Base-by-base conservation (phyloP, 2,888 invertebrate species). In the Epinotia bilunana region DNA sequence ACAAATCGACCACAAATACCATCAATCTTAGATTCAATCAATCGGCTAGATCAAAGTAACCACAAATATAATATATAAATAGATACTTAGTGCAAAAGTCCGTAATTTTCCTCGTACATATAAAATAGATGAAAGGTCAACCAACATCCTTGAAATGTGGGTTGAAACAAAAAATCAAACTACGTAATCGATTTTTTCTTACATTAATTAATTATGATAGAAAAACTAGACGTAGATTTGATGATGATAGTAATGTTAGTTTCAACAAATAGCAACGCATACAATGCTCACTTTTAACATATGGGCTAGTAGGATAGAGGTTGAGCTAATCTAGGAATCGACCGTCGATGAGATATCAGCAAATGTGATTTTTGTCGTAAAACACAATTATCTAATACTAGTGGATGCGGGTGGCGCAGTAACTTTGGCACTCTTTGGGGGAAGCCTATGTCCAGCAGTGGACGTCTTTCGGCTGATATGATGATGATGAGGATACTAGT, bases 1-100 rank as follows among this genome's bases (percentile, higher is more conserved):
- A 46, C 58, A 43, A 23, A 69, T 69, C 23, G 46, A 58, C 18
- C 58, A 46, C 58, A 69, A 65, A 55, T 16, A 65, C 49, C 28
- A 58, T 69, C 58, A 69, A 57, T 69, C 43, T 43, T 13, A 58
- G 28, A 69, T 23, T 69, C 68, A 69, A 69, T 69, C 58, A 13
- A 46, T 20, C 68, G 68, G 68, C 46, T 43, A 43, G 43, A 58
- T 58, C 58, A 69, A 69, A 69, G 57, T 1, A n/a, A 28, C n/a
- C 11, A 43, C 43, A 58, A 20, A 20, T 20, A 20, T 20, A 57
- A 20, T 16, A 57, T 20, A 7, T 13, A 20, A 39, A 33, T 67
- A 3, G 11, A 13, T 55, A 39, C 18, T n/a, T 55, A n/a, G 23
- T n/a, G 12, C 0, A 2, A 28, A 60, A 9, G 28, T 16, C 16